Base-by-base conservation (phyloP, 2,888 invertebrate species). In the Caenorhabditis plicata region DNA sequence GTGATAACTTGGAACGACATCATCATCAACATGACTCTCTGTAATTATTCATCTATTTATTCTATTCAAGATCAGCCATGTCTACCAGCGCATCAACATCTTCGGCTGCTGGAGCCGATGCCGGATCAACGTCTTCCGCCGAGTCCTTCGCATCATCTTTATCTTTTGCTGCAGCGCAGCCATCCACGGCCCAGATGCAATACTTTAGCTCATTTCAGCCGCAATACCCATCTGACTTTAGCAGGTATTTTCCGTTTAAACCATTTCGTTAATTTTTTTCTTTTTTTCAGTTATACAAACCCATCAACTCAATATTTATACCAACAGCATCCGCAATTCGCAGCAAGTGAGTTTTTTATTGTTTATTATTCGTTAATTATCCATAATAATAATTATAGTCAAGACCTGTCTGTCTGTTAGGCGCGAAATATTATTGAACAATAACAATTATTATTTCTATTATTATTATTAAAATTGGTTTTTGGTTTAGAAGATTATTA, bases 61-160 rank as follows among this genome's bases (percentile, higher is more conserved):
- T 19, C 19, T 13, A 22, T 19, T 32, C 22, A 25, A 35, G 11
- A 56, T 33, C n/a, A n/a, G n/a, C n/a, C 11, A 63, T 63, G 63
- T 67, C 66, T n/a, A 49, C 52, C 39, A 49, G 53, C 13, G 49
- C 63, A 19, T 54, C 66, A 20, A 50, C 39, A 20, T 50, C 47
- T 11, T 47, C 53, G 11, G 32, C 29, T 4, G 29, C 45, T 4
- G 41, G 33, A 23, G 19, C 50, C 17, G 47, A 60, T 23, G 36
- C 50, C 8, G 40, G 40, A 7, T 33, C 35, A 17, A 48, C 52
- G 4, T 35, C 53, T 2, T 19, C 27, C 25, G 31, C 42, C 11
- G 52, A 52, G n/a, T 17, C 33, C 4, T 52, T 53, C 33, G 15
- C 31, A 5, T 9, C 27, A 23, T 23, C 47, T n/a, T 41, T 56